These are phyloP conservation scores for Odontocerum albicorne DNA, from an alignment of 2,888 invertebrate species.

Conservation along the genomic window DNA sequence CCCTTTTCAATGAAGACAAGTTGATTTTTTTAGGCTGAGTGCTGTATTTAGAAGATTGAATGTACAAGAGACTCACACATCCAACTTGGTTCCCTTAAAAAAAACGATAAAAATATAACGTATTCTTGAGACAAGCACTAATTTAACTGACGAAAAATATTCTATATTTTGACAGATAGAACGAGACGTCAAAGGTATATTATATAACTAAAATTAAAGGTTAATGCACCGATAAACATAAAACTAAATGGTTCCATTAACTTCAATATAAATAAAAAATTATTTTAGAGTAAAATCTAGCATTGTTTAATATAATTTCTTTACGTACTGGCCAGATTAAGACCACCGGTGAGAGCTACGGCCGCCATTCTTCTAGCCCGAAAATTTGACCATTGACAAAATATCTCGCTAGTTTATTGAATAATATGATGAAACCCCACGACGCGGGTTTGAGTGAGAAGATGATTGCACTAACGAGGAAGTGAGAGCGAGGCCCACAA, in stretches of 20 bases:
- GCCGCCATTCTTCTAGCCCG: conserved; percentile 26
- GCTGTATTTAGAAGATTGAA: conserved; percentile 56
- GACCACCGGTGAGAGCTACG: conserved; percentile 23
- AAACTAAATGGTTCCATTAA: too few relatives aligned
- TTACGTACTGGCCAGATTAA: conserved; percentile 26
- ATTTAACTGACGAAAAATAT: conserved; percentile 1
- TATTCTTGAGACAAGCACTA: not conserved
- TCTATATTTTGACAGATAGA: conserved; percentile 25
- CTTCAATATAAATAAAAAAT: too few relatives aligned
- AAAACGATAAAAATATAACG: not conserved
- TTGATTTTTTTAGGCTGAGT: conserved; percentile 58
- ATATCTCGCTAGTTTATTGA: too few relatives aligned
- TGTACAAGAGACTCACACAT: conserved; percentile 50
- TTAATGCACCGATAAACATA: not conserved
- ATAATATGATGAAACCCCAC: too few relatives aligned
- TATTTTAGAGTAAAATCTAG: too few relatives aligned
- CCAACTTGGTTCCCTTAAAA: conserved; percentile 47
- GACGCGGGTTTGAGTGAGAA: too few relatives aligned
- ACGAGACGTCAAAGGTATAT: conserved; percentile 4
- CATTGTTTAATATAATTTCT: conserved; percentile 2
- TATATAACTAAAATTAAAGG: conserved; percentile 21
- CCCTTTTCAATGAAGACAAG: conserved; percentile 71
- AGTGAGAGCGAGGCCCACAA: too few relatives aligned
- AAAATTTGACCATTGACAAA: not conserved
- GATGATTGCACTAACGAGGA: too few relatives aligned